Conservation (phyloP, 2,113 vertebrate genomes). For the Chroicocephalus ridibundus region DNA sequence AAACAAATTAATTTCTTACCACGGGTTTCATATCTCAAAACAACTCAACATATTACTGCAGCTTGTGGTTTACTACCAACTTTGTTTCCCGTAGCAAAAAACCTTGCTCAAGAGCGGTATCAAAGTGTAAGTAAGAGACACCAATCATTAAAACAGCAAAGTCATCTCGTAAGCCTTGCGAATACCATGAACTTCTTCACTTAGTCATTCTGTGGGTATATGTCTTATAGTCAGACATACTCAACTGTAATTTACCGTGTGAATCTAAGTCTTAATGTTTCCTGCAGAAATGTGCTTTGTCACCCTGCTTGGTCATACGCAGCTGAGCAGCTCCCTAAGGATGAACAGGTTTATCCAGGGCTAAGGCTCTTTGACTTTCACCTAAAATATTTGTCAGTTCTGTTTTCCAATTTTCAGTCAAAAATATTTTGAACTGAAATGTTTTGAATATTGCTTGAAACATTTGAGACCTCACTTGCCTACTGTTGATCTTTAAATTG, state of each 20-base stretch:
- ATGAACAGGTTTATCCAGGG: not conserved
- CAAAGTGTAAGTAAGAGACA: not conserved
- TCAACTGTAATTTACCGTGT: not conserved
- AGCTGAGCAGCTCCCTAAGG: not conserved
- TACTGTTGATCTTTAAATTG: not conserved
- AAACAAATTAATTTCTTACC: not conserved
- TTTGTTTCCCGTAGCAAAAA: not conserved
- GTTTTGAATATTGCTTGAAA: not conserved
- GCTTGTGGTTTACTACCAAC: not conserved
- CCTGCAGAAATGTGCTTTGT: constrained; percentile 21
- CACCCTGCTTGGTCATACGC: not conserved
- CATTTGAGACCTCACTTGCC: not conserved
- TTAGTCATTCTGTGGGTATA: not conserved
- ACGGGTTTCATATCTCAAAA: not conserved
- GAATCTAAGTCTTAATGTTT: not conserved
- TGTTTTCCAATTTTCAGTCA: not conserved
- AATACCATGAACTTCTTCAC: not conserved
- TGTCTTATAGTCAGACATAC: not conserved
- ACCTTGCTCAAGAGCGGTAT: not conserved
- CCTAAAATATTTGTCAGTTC: not conserved
- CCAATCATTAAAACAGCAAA: not conserved
- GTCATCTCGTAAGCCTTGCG: not conserved
- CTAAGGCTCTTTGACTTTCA: not conserved
- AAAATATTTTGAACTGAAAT: not conserved
- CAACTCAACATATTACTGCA: not conserved